phyloP scores from a whole-genome alignment of 2,797 vertebrate genomes.

The Sylvilagus floridanus region DNA sequence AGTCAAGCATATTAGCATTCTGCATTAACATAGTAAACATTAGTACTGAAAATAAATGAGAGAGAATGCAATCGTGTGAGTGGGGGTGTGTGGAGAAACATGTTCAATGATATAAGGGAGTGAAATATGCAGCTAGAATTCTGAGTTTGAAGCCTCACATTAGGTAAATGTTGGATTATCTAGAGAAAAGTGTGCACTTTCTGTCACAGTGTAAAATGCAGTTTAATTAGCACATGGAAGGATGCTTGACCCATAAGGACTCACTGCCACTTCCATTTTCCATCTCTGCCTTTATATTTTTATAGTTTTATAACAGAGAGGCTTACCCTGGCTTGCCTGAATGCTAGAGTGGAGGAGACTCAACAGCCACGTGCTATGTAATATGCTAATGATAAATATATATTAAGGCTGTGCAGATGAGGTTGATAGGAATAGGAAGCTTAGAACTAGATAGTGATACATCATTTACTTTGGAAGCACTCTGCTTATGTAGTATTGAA shows the following conservation, averaged over 20 bases:
- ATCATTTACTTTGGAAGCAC: background rate
- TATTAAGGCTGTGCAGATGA: background rate
- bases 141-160: background rate
- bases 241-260: background rate
- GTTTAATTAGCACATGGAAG: too few species aligned
- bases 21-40: background rate
- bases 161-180: background rate
- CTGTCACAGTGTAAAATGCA: background rate
- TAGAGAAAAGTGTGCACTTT: background rate
- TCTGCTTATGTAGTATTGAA: background rate
- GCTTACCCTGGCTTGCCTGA: background rate
- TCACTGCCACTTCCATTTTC: background rate
- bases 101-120: background rate
- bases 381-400: background rate
- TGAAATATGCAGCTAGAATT: background rate
- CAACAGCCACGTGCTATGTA: background rate
- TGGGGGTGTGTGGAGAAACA: background rate
- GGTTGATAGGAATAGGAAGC: background rate
- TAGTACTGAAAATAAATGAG: background rate
- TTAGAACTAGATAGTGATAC: background rate
- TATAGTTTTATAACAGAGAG: background rate
- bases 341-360: background rate
- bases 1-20: background rate
- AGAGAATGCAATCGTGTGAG: background rate
- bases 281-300: background rate